Evolutionary conservation across 2,113 vertebrate genomes (phyloP).

Genomic region (rat (Rattus norvegicus)): GRCr8 NC_086036.1:78067001-78067500

Average conservation of each 20-base stretch:
- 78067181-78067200: background rate
- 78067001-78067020: background rate
- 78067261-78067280: no score
- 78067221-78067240: background rate
- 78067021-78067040: background rate
- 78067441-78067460: background rate
- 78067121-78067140: accelerated
- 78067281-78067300: background rate
- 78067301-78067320: background rate
- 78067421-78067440: background rate
- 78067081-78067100: accelerated
- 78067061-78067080: background rate
- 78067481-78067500: background rate
- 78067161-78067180: background rate
- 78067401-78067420: background rate
- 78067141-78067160: background rate
- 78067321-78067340: background rate
- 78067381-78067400: background rate
- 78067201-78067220: background rate
- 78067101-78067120: no score
- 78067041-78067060: no score
- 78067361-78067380: background rate
- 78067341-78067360: background rate
- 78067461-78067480: background rate
- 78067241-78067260: background rate